phyloP scores from a whole-genome alignment of 2,888 invertebrate species.

The Spodoptera exigua region DNA sequence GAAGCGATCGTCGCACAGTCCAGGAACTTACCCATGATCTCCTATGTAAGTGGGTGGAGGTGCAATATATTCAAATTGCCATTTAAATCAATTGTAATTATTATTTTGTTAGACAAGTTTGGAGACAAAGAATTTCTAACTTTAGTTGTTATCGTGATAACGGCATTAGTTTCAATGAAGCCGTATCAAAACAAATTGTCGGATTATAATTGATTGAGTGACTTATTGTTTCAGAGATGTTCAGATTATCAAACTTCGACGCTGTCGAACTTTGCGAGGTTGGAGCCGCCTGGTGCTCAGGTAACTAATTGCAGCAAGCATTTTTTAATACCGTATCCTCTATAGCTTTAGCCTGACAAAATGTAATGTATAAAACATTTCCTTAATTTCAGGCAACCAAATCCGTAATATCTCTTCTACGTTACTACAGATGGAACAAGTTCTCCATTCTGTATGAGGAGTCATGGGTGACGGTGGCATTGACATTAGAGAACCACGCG shows the following conservation, averaged over 20 bases:
- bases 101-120: too few relatives aligned
- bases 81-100: too few relatives aligned
- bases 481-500: slow-evolving; percentile 94
- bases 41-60: slow-evolving; percentile 94
- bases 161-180: background rate
- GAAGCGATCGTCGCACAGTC: slow-evolving; percentile 98
- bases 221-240: slow-evolving; percentile 94
- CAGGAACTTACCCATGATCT: slow-evolving; percentile 98
- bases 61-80: too few relatives aligned
- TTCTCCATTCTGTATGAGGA: slow-evolving; percentile 96
- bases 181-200: background rate
- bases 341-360: background rate
- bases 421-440: slow-evolving; percentile 97
- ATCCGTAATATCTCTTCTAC: slow-evolving; percentile 96
- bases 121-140: too few relatives aligned
- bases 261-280: slow-evolving; percentile 97
- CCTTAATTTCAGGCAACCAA: slow-evolving; percentile 93
- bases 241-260: slow-evolving; percentile 96
- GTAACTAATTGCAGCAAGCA: slow-evolving; percentile 72
- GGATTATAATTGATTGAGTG: slow-evolving; percentile 8
- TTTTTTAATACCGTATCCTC: too few relatives aligned
- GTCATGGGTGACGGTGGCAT: slow-evolving; percentile 94
- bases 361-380: background rate
- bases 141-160: background rate
- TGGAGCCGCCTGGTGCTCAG: slow-evolving; percentile 98